These are phyloP conservation scores for Lycocerus yunnanus DNA, from an alignment of 2,888 invertebrate species.

Conservation along the genomic window DNA sequence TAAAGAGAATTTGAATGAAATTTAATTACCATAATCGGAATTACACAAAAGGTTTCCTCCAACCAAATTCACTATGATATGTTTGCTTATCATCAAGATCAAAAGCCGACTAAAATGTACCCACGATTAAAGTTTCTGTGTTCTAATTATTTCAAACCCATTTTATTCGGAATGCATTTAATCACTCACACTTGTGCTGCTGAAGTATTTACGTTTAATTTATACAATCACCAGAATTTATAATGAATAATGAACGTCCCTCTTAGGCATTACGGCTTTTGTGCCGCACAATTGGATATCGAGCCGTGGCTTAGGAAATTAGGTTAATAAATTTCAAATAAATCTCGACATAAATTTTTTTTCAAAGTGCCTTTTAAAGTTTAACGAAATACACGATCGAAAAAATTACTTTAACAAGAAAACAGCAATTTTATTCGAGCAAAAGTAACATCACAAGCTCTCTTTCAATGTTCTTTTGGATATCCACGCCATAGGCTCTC, in stretches of 20 bases:
- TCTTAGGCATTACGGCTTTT: background rate
- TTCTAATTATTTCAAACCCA: background rate
- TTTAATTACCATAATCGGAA: constrained; percentile 1
- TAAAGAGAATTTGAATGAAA: background rate
- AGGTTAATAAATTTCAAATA: background rate
- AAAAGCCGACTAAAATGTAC: background rate
- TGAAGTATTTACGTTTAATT: background rate
- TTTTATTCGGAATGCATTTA: background rate
- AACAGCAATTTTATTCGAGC: background rate
- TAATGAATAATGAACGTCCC: background rate
- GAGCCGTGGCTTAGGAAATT: background rate
- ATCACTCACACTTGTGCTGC: background rate
- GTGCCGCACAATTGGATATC: background rate
- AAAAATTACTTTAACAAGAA: background rate
- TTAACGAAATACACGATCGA: background rate
- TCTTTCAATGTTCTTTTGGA: too few species aligned
- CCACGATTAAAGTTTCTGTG: background rate
- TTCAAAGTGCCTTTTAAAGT: background rate
- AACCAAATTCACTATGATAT: background rate
- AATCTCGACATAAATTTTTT: background rate
- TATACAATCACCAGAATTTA: background rate
- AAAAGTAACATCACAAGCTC: too few species aligned
- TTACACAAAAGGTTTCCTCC: background rate
- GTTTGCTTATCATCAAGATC: background rate
- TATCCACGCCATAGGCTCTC: background rate